Evolutionary conservation across 2,113 vertebrate species (phyloP), one percentile per base, ranked within the genome.

Genomic region (Tenebrosternarchus preto): DNA sequence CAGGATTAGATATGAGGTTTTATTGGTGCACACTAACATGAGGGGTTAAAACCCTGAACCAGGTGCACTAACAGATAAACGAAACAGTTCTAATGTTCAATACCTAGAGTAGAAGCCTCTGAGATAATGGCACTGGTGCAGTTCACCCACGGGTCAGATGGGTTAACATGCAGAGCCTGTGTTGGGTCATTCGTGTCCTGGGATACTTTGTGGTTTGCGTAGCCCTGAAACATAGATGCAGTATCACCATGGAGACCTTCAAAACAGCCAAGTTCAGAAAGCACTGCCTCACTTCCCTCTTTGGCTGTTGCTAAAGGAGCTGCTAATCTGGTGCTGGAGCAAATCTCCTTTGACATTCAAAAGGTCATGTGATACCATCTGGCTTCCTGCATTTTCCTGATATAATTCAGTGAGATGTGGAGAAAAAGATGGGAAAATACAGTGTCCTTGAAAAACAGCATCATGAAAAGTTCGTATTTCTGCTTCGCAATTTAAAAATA

Each of bases 101-200:
- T 89, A 91, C 86, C 84, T 87, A 63, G 60, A 5, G 85, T 73
- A 71, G 53, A 50, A 83, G 69, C 69, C 29, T 24, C 78, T 25
- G 29, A 72, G 66, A 27, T 73, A 60, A 79, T 59, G 25, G 27
- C 11, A 17, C 2, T 33, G 15, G 75, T 70, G 80, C 33, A 31
- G 77, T 6, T 61, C 6, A 72, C 24, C 20, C 61, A n/a, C 22
- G 29, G 43, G 15, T 67, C 31, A 85, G 70, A 66, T 36, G 64
- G 82, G 77, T 77, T 87, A 73, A 59, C 53, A 77, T 2, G 83
- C 39, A 8, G 39, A 86, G 81, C 43, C 50, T 31, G 82, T 55
- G 81, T 67, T 33, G 83, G 53, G 53, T 25, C 80, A 55, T 80
- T 57, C 22, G 57, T 75, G 59, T 59, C 25, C 31, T 25, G 6